These are phyloP conservation scores for Macaria notata DNA, from an alignment of 2,888 invertebrate species.

Conservation along the genomic window DNA sequence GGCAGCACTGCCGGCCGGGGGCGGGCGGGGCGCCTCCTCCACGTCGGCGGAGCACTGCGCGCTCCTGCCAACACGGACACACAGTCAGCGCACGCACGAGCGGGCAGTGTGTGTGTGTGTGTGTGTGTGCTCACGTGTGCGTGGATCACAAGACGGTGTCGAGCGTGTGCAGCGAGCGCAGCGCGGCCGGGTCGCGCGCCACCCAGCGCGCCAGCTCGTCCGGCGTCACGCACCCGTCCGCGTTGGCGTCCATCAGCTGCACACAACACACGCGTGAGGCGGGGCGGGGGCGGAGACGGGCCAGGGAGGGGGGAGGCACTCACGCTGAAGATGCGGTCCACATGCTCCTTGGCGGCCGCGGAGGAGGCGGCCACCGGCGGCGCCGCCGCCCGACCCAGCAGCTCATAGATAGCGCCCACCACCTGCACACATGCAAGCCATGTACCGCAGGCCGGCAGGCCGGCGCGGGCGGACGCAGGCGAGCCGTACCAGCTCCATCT, in stretches of 20 bases:
- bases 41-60: too few species aligned
- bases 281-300: background rate
- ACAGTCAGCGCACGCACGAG: too few species aligned
- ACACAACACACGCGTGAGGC: background rate
- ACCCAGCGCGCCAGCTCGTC: conserved; percentile 92
- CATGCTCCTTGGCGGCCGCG: conserved; percentile 91
- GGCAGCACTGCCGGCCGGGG: too few species aligned
- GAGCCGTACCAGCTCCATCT: conserved; percentile 87
- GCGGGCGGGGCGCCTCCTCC: too few species aligned
- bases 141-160: conserved; percentile 88
- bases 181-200: conserved; percentile 86
- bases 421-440: conserved; percentile 16
- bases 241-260: conserved; percentile 90
- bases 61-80: too few species aligned
- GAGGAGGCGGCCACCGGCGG: conserved; percentile 88
- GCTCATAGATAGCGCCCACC: conserved; percentile 91
- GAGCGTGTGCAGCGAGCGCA: conserved; percentile 86
- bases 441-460: background rate
- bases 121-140: conserved; percentile 20
- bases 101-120: conserved; percentile 9
- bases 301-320: conserved; percentile 44
- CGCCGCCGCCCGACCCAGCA: conserved; percentile 90
- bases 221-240: conserved; percentile 90
- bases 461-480: background rate
- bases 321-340: conserved; percentile 93